phyloP scores from a whole-genome alignment of 2,888 invertebrate genomes.

The Galeopsomyia nigrocyanea region DNA sequence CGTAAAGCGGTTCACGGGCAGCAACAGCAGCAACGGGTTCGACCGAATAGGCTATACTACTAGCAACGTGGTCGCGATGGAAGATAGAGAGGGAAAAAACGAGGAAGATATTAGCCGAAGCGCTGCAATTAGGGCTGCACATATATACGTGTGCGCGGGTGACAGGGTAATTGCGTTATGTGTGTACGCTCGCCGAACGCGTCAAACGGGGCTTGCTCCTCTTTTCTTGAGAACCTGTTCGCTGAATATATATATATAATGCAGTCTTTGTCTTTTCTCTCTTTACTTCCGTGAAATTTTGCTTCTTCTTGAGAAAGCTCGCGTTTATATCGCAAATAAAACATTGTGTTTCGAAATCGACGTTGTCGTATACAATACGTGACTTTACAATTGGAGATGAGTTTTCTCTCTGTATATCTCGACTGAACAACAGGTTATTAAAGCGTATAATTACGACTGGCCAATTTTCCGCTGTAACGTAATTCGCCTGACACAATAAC shows the following conservation, averaged over 20 bases:
- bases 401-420: too few relatives aligned
- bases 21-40: too few relatives aligned
- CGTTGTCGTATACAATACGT: too few relatives aligned
- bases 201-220: neutral
- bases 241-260: neutral
- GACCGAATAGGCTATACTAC: too few relatives aligned
- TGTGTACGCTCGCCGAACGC: constrained; percentile 1
- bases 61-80: too few relatives aligned
- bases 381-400: too few relatives aligned
- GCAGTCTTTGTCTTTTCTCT: neutral
- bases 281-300: constrained; percentile 18
- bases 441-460: constrained; percentile 37
- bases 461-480: constrained; percentile 28
- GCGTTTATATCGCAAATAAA: too few relatives aligned
- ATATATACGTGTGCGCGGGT: neutral
- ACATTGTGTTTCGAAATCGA: too few relatives aligned
- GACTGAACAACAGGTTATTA: constrained; percentile 27
- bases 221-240: neutral
- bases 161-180: constrained; percentile 33
- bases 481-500: constrained; percentile 36
- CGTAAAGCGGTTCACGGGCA: too few relatives aligned
- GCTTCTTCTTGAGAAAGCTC: too few relatives aligned
- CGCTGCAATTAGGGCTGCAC: constrained; percentile 16
- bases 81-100: too few relatives aligned
- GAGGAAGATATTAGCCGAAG: neutral